Percentiles rank a stretch among this genome's conserved stretches.
These are phyloP conservation scores for Trichoplax adhaerens DNA, from an alignment of 37 sponge, comb jelly and placozoan genomes.

Conservation along the genomic window DNA sequence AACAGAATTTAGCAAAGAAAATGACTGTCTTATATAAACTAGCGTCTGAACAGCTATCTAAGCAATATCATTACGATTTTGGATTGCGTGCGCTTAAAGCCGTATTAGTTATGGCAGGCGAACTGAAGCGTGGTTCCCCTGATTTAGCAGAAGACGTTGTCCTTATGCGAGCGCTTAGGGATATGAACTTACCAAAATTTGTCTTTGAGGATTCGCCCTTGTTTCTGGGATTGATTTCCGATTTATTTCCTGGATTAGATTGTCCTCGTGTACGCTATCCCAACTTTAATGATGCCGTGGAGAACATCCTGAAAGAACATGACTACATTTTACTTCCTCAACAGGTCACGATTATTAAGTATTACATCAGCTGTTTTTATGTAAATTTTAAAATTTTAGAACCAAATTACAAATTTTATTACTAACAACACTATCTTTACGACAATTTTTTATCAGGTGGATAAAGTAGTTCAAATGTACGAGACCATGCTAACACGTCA, in stretches of 20 bases:
- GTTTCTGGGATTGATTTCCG: conserved; percentile 90
- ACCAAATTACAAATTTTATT: no score
- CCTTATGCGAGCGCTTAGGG: conserved; percentile 96
- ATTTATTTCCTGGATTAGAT: conserved; percentile 97
- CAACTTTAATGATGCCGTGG: conserved; percentile 98
- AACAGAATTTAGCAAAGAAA: conserved; percentile 86
- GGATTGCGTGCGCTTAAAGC: conserved; percentile 97
- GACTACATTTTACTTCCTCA: conserved; percentile 70
- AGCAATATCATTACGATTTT: conserved; percentile 98
- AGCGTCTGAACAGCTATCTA: conserved; percentile 84
- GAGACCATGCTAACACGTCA: conserved; percentile 99
- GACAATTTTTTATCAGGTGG: conserved; percentile 32
- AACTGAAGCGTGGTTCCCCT: conserved; percentile 93
- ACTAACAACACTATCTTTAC: background rate
- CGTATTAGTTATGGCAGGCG: conserved; percentile 99
- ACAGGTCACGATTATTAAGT: conserved; percentile 31
- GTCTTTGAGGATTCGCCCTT: conserved; percentile 98
- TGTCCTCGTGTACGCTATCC: conserved; percentile 98
- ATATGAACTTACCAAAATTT: conserved; percentile 99
- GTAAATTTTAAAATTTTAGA: no score
- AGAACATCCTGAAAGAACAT: conserved; percentile 50
- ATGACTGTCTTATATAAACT: conserved; percentile 99
- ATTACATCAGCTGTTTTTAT: no score
- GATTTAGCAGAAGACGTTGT: conserved; percentile 79
- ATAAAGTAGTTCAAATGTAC: conserved; percentile 96